Evolutionary conservation across 2,113 vertebrate genomes (phyloP).

Genomic region (Hipposideros armiger): DNA sequence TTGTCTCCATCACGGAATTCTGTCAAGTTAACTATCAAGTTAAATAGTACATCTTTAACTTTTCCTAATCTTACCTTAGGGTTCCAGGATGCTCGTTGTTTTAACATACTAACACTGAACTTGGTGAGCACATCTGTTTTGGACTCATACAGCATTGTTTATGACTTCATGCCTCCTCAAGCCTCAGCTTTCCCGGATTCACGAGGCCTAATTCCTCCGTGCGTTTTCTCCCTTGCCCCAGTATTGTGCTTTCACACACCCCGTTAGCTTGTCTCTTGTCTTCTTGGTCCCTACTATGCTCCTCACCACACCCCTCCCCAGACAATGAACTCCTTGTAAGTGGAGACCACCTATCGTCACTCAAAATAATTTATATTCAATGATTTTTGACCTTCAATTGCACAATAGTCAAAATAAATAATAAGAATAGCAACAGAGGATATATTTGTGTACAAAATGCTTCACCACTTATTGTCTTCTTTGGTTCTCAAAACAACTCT

Average conservation of each 20-base stretch:
- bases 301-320: not conserved
- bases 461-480: not conserved
- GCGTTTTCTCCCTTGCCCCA: not conserved
- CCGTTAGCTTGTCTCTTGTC: not conserved
- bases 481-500: not conserved
- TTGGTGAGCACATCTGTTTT: not conserved
- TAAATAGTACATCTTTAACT: not conserved
- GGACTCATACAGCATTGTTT: not conserved
- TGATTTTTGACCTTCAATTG: not conserved
- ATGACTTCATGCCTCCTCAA: not conserved
- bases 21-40: not conserved
- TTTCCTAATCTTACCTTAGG: not conserved
- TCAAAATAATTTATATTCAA: not conserved
- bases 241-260: not conserved
- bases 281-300: not conserved
- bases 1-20: not conserved
- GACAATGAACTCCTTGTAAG: not conserved
- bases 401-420: not conserved
- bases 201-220: not conserved
- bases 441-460: not conserved
- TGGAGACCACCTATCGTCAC: not conserved
- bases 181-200: not conserved
- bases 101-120: not conserved
- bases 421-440: not conserved
- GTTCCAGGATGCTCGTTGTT: not conserved